Evolutionary conservation across 2,113 vertebrate genomes (phyloP).

Genomic region (Uria lomvia): DNA sequence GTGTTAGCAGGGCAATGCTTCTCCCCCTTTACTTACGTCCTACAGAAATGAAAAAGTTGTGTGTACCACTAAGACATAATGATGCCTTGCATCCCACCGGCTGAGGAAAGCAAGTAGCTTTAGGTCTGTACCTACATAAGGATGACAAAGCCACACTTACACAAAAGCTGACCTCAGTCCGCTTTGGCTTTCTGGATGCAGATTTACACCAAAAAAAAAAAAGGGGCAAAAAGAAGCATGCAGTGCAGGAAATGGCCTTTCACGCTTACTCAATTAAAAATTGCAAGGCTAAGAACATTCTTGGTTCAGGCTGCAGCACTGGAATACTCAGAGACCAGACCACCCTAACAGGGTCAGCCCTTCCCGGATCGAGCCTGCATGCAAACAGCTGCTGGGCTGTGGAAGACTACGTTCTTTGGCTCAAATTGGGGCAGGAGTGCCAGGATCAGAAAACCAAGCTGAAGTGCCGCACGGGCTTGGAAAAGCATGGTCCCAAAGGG

Average conservation of each 20-base stretch:
- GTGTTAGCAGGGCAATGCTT: neutral
- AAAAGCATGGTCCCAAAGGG: neutral
- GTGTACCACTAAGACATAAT: neutral
- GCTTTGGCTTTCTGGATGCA: neutral
- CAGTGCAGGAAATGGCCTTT: neutral
- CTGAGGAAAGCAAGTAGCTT: neutral
- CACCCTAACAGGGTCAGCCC: neutral
- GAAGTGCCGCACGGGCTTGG: neutral
- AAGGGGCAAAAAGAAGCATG: neutral
- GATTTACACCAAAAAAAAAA: neutral
- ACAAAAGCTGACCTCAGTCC: neutral
- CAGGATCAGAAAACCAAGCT: neutral
- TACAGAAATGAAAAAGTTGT: neutral
- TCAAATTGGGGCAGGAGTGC: neutral
- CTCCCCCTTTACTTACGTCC: neutral
- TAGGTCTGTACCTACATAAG: neutral
- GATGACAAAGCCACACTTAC: neutral
- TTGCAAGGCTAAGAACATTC: neutral
- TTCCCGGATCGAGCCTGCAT: accelerated
- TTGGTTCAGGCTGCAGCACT: neutral
- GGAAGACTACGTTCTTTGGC: neutral
- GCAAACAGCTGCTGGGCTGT: neutral
- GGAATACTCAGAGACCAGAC: neutral
- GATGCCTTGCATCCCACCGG: neutral
- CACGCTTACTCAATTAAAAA: neutral